Evolutionary conservation across 2,797 vertebrate genomes (phyloP).

Genomic region (Enteromius argenteus): DNA sequence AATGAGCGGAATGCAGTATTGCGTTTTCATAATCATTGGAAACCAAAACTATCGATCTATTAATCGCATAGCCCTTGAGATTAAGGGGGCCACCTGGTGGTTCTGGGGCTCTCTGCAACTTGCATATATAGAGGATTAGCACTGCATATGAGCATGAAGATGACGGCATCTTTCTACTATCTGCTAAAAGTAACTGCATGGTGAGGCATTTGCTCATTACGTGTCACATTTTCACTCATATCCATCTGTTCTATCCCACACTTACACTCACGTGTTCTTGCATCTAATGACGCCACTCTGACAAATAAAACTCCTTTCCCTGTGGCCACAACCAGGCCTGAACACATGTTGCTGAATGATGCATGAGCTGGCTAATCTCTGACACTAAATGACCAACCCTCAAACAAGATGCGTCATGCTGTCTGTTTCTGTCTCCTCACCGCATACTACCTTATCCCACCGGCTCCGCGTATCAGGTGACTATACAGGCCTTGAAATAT

Average conservation of each 20-base stretch:
- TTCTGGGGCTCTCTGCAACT: background rate
- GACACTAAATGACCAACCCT: slow-evolving; percentile 72
- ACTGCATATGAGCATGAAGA: background rate
- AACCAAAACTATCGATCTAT: background rate
- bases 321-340: slow-evolving; percentile 41
- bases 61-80: background rate
- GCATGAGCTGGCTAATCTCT: slow-evolving; percentile 70
- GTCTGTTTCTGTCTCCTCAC: slow-evolving; percentile 48
- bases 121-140: background rate
- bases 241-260: slow-evolving; percentile 24
- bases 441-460: slow-evolving; percentile 66
- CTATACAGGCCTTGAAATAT: slow-evolving; percentile 74
- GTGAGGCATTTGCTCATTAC: slow-evolving; percentile 23
- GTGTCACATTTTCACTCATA: slow-evolving; percentile 11
- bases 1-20: background rate
- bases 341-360: slow-evolving; percentile 74
- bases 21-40: background rate
- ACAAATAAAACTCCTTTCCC: slow-evolving; percentile 49
- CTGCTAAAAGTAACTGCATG: slow-evolving; percentile 19
- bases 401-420: slow-evolving; percentile 54
- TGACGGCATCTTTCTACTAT: background rate
- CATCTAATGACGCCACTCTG: slow-evolving; percentile 2
- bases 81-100: background rate
- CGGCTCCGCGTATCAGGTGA: slow-evolving; percentile 75
- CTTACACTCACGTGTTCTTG: background rate